These are phyloP conservation scores for Neolamprologus fasciatus DNA, from an alignment of 2,113 vertebrate genomes.

Conservation along the genomic window DNA sequence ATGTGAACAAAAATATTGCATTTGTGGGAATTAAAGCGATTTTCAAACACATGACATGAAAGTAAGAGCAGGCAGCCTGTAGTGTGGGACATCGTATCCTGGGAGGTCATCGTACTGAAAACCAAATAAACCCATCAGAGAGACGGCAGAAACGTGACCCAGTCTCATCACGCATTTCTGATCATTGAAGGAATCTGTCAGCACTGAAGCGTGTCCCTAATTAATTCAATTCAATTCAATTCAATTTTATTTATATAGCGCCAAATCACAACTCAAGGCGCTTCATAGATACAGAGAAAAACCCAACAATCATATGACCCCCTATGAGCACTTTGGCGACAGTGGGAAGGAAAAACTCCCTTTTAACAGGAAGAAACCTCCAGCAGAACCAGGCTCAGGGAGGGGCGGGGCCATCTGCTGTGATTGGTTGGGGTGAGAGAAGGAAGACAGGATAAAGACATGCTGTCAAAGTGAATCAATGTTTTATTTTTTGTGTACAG, in stretches of 20 bases:
- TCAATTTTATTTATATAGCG: too few species aligned
- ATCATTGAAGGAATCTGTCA: not conserved
- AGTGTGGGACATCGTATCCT: not conserved
- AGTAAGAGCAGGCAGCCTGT: not conserved
- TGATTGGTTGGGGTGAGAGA: too few species aligned
- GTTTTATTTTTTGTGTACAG: constrained; percentile 68
- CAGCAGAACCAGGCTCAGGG: too few species aligned
- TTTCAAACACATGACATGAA: not conserved
- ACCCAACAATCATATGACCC: too few species aligned
- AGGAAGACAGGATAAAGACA: too few species aligned
- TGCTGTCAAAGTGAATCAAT: constrained; percentile 43
- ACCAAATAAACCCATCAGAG: not conserved
- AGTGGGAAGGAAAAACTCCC: too few species aligned
- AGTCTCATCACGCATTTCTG: not conserved
- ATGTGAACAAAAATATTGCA: not conserved
- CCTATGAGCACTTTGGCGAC: too few species aligned
- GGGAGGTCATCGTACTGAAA: not conserved
- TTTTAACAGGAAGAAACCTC: too few species aligned
- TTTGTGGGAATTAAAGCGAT: not conserved
- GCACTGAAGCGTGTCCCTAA: rapidly evolving
- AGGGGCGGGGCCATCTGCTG: too few species aligned
- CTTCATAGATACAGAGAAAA: too few species aligned
- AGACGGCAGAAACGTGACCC: not conserved
- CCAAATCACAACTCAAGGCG: too few species aligned
- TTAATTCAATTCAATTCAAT: too few species aligned